Conservation (phyloP, 2,113 vertebrate genomes). For the Narcine bancroftii region DNA sequence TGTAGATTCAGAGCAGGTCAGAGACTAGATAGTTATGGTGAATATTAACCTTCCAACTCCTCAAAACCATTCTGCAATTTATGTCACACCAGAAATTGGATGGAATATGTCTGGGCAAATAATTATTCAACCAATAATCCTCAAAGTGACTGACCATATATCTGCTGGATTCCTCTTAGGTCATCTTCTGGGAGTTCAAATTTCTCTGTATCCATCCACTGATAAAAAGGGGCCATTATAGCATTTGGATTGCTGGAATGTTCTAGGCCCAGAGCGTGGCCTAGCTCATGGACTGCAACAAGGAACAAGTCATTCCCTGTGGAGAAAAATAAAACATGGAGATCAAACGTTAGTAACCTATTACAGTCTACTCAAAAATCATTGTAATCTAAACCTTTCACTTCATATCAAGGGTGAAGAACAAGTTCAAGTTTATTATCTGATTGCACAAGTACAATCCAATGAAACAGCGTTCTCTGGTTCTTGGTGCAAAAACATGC, state of each 20-base stretch:
- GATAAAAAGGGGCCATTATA: conserved; percentile 93
- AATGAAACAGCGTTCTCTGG: no score
- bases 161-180: conserved; percentile 78
- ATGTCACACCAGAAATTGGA: no score
- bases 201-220: conserved; percentile 81
- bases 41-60: no score
- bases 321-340: background rate
- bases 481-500: no score
- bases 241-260: conserved; percentile 83
- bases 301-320: conserved; percentile 87
- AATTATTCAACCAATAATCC: background rate
- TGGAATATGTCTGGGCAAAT: no score
- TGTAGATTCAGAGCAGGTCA: no score
- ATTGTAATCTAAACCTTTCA: background rate
- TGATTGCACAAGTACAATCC: no score
- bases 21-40: no score
- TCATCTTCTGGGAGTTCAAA: conserved; percentile 86
- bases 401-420: background rate
- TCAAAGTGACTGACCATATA: conserved; percentile 68
- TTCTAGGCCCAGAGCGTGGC: conserved; percentile 85
- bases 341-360: background rate
- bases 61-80: no score
- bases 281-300: conserved; percentile 86
- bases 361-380: background rate
- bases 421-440: no score